phyloP scores from a whole-genome alignment of 2,888 invertebrate species.

The Trileptium ribeirensis region DNA sequence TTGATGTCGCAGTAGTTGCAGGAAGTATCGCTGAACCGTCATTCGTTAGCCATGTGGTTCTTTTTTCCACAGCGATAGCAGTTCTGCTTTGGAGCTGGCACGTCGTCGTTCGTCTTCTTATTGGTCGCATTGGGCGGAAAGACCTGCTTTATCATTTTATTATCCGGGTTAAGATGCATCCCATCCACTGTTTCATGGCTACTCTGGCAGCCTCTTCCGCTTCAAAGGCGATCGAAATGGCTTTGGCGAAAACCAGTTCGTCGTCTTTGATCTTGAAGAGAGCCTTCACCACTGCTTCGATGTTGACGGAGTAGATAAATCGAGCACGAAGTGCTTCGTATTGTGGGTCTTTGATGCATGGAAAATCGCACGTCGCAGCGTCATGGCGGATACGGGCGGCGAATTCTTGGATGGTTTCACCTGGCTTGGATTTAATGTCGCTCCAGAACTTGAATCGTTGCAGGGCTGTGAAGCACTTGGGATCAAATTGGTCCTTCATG shows the following conservation, averaged over 20 bases:
- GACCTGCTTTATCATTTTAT: constrained; percentile 25
- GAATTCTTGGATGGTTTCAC: constrained; percentile 32
- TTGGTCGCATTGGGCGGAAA: no score
- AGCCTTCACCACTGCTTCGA: constrained; percentile 30
- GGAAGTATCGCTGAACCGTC: not conserved
- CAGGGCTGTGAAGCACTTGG: constrained; percentile 27
- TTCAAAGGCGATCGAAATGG: constrained; percentile 31
- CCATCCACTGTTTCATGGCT: not conserved
- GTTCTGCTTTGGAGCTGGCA: not conserved
- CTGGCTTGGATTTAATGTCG: constrained; percentile 31
- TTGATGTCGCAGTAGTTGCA: constrained; percentile 9
- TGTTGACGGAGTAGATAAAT: constrained; percentile 29
- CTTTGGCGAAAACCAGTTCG: constrained; percentile 28
- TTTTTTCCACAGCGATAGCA: not conserved
- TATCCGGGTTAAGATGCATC: not conserved
- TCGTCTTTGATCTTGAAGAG: constrained; percentile 33
- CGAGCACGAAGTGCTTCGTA: not conserved
- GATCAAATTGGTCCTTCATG: constrained; percentile 28
- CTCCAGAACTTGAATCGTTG: constrained; percentile 32
- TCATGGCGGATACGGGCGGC: constrained; percentile 30
- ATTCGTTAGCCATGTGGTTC: not conserved
- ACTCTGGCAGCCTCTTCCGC: constrained; percentile 32
- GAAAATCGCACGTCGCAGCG: constrained; percentile 29
- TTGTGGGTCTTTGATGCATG: constrained; percentile 17
- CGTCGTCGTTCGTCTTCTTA: not conserved